Evolutionary conservation across 2,113 vertebrate genomes (phyloP), one percentile per base, ranked within the genome.

Genomic region (Oxyruncus cristatus): DNA sequence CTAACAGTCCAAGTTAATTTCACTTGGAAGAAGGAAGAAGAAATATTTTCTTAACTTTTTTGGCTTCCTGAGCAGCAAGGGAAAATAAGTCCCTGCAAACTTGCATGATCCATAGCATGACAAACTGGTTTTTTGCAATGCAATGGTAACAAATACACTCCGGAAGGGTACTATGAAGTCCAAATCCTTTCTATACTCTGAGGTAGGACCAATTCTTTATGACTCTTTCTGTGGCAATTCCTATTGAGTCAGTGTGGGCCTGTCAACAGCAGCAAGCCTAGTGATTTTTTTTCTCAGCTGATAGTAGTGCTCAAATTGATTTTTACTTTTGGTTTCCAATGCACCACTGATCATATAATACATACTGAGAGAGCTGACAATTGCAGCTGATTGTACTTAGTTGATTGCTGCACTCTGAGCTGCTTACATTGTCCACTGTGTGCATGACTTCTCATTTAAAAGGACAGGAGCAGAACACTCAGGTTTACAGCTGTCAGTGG

Each of bases 251-350:
- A 55, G 30, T 89, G 73, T 79, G 84, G 56, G 41, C 26, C 66
- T 92, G 76, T 75, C 91, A 53, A 19, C 75, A 75, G 79, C 59
- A 87, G 72, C 67, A 85, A 96, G 63, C 23, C 42, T 46, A 75
- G 56, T 17, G 12, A 46, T 65, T 93, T 82, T 91, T 95, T 91
- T 92, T 22, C 44, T 91, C 15, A 18, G n/a, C 49, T 75, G 53
- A 87, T 75, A 75, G 80, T 75, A 84, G 56, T 30, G 33, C 56
- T 73, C 37, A 80, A 74, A 97, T 92, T 82, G 87, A 88, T 94
- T 96, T 95, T 92, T 95, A 78, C 70, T 96, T 91, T 72, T 68
- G 44, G 47, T 87, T 95, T 92, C 70, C 47, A 67, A 14, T 86
- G 68, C 86, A 78, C 35, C 7, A 12, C 78, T 92, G 68, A 89